Base-by-base conservation (phyloP, 2,888 invertebrate species). In the Drepanosiphum platanoidis region DNA sequence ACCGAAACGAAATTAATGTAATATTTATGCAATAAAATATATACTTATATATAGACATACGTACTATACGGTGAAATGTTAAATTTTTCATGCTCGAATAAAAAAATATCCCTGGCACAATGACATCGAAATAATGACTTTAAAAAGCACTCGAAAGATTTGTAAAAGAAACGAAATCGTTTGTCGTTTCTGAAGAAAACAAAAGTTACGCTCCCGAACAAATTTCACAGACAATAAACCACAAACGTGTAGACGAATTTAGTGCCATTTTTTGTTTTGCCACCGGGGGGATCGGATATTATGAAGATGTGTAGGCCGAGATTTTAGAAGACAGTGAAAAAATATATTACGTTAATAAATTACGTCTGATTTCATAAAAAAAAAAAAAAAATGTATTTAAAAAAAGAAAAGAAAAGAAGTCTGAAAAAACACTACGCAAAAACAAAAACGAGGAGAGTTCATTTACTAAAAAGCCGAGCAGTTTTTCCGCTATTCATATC, bases 191-290 rank as follows among this genome's bases (percentile, higher is more conserved):
- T 52, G 52, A 32, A 22, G 61, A 70, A 84, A 75, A 84, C 77
- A 84, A 84, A 77, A 77, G 52, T 70, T 68, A 39, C 52, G 39
- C 36, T n/a, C 75, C 74, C 66, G 75, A 75, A 68, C 39, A 68
- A 77, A 84, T 84, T 84, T 84, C 84, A 84, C 84, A 84, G 84
- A 77, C 77, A 84, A 77, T 84, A 84, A 68, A 77, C 75, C 30
- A 30, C 30, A 68, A 66, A 58, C 75, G 68, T 39, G 77, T 68
- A 77, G 39, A 82, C 58, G 61, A 82, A 82, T 82, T 58, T 52
- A 52, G 68, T 52, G 75, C 34, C 30, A 52, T 75, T 75, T 75
- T 80, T 61, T 61, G n/a, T n/a, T 72, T 64, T 74, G 1, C 46
- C 74, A 22, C 4, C 13, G n/a, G n/a, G n/a, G n/a, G 13, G 66